Evolutionary conservation across 2,888 invertebrate genomes (phyloP).

Genomic region (Geophilus truncorum): DNA sequence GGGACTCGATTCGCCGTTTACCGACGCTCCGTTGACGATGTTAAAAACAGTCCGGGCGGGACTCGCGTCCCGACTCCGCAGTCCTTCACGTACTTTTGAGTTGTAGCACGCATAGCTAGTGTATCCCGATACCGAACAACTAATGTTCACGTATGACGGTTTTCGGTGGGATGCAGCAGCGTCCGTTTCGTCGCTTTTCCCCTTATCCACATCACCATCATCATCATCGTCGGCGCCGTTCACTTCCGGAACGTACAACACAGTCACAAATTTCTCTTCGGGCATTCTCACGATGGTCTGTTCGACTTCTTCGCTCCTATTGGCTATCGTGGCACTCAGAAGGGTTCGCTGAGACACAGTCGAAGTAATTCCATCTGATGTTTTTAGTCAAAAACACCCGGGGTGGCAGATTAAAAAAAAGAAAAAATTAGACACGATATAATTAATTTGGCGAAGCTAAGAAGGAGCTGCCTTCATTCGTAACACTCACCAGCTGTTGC

Average conservation of each 20-base stretch:
- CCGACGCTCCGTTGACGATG: slow-evolving; percentile 31
- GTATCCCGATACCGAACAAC: slow-evolving; percentile 86
- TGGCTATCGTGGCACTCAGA: slow-evolving; percentile 34
- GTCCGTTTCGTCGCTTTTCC: not conserved
- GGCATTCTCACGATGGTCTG: not conserved
- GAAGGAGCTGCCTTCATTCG: not conserved
- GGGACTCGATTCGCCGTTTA: not conserved
- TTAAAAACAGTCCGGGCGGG: slow-evolving; percentile 40
- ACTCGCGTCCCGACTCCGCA: slow-evolving; percentile 55
- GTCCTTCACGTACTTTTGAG: slow-evolving; percentile 68
- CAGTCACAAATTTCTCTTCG: not conserved
- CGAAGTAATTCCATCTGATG: slow-evolving; percentile 35
- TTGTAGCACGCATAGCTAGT: slow-evolving; percentile 79
- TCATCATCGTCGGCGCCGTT: not conserved
- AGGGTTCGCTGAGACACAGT: slow-evolving; percentile 37
- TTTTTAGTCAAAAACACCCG: not conserved
- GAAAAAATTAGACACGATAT: not conserved
- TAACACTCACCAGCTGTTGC: slow-evolving; percentile 26
- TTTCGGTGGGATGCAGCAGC: slow-evolving; percentile 44
- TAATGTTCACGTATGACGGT: slow-evolving; percentile 81
- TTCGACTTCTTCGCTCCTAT: not conserved
- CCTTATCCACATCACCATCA: not conserved
- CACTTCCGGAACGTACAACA: not conserved
- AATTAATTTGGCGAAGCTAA: not conserved
- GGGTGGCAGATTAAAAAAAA: not conserved